Evolutionary conservation across 2,888 invertebrate genomes (phyloP), one percentile per base, ranked within the genome.

Genomic region (Acanthopleura granulata): DNA sequence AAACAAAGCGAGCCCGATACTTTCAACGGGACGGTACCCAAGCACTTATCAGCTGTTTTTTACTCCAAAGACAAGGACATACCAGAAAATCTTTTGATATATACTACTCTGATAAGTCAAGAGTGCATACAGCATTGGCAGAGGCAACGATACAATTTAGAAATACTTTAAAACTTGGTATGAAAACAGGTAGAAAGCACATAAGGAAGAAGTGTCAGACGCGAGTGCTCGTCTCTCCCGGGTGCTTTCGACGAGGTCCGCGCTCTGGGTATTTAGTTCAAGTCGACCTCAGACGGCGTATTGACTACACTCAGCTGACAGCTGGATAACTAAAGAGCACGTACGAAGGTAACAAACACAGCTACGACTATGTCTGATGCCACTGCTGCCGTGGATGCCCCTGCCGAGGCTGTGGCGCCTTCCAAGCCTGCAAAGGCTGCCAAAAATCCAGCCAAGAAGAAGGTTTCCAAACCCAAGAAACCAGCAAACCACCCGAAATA

Each of bases 401-500:
- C 57, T 6, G 57, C 57, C 3, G 57, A 57, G 22, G 57, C 57
- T 57, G 57, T 22, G 18, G 57, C 57, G 12, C 57, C 77, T 25
- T 40, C 62, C n/a, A 71, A 70, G 69, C 72, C 74, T 29, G 57
- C 57, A 6, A 57, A 57, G 22, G 57, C 57, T 6, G 72, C 69
- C 14, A 40, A 27, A 40, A 40, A 11, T 11, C 72, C 78, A 14
- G 30, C 73, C 14, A 79, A 78, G 70, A 80, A 80, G 78, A 77
- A 72, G 73, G 76, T 75, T n/a, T 18, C 77, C 15, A 83, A 84
- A 75, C 77, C 83, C 25, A 83, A 82, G 75, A 80, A 79, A 49
- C 77, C 83, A 22, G 81, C 85, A 30, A 74, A 49, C 51, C 82
- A 83, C 71, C 83, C 83, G 9, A 79, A 78, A 74, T 90, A 88